Evolutionary conservation across 2,113 vertebrate genomes (phyloP).

Genomic region (Hydrolagus affinis): DNA sequence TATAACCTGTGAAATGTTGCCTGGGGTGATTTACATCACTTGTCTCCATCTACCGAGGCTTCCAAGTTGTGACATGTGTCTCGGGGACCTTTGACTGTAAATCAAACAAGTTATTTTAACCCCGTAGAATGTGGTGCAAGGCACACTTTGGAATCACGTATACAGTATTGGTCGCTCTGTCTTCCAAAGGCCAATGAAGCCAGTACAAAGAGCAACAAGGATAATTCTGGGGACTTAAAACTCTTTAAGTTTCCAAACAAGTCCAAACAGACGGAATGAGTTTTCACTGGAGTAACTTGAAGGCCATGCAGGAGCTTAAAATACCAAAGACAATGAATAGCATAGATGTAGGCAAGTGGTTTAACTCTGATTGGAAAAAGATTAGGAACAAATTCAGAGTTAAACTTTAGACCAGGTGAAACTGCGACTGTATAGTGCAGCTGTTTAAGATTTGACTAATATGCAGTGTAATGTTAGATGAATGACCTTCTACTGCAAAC

Average conservation of each 20-base stretch:
- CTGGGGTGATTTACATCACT: background rate
- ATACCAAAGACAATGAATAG: too few relatives aligned
- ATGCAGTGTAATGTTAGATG: background rate
- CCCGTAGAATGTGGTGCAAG: background rate
- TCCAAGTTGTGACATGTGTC: too few relatives aligned
- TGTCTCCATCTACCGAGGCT: too few relatives aligned
- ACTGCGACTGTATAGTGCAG: background rate
- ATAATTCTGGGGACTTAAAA: background rate
- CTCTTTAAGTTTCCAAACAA: background rate
- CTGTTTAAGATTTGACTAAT: background rate
- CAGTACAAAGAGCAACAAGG: background rate
- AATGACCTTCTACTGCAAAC: background rate
- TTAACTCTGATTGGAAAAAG: too few relatives aligned
- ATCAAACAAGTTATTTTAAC: background rate
- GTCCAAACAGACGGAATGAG: background rate
- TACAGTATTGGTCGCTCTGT: background rate
- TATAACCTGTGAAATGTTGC: background rate
- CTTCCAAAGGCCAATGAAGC: background rate
- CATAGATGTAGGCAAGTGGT: too few relatives aligned
- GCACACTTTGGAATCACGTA: background rate
- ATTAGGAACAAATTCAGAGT: too few relatives aligned
- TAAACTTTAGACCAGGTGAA: too few relatives aligned
- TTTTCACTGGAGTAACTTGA: background rate
- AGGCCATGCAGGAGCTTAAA: too few relatives aligned
- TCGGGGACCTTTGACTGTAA: background rate